Evolutionary conservation across 2,113 vertebrate species (phyloP), one percentile per base, ranked within the genome.

Genomic region (Malurus alboscapulatus): DNA sequence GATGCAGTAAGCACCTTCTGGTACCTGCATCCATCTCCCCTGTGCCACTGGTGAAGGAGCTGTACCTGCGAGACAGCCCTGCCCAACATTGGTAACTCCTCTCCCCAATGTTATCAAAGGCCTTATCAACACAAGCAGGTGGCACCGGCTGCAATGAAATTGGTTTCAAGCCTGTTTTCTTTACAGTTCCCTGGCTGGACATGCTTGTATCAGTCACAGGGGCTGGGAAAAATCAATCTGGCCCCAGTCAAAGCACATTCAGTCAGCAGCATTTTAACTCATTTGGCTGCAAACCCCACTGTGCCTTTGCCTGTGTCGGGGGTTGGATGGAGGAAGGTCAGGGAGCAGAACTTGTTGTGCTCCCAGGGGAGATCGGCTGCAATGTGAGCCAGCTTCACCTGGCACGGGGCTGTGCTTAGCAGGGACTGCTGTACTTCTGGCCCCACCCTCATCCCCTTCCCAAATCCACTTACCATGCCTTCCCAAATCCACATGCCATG

Each of bases 151-250:
- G 59, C 87, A 92, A 72, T 17, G 68, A 91, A 92, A 91, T 89
- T 82, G 87, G 32, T 92, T 96, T 92, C 74, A 87, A 79, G 78
- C 22, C 81, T 87, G 50, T 85, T 96, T 95, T 79, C 84, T 88
- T 91, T 89, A 90, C 86, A 72, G 29, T 65, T 47, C 68, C 77
- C 69, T 17, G 13, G 57, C 66, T 76, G 74, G 84, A 82, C 58
- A 55, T 27, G 42, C 77, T 84, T 77, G 58, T 79, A 84, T 89
- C 77, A 66, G 87, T 87, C 71, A 57, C 74, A 55, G 58, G 62
- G 55, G 29, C 69, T 0, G 0, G 14, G 34, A 58, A 87, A 87
- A 87, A 91, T 89, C 1, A 10, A 80, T 80, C 38, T 1, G 2
- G 30, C 18, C 47, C 44, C 61, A 77, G 65, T 6, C 3, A 12